Evolutionary conservation across 2,113 vertebrate species (phyloP), one percentile per base, ranked within the genome.

Genomic region (Ictalurus furcatus): DNA sequence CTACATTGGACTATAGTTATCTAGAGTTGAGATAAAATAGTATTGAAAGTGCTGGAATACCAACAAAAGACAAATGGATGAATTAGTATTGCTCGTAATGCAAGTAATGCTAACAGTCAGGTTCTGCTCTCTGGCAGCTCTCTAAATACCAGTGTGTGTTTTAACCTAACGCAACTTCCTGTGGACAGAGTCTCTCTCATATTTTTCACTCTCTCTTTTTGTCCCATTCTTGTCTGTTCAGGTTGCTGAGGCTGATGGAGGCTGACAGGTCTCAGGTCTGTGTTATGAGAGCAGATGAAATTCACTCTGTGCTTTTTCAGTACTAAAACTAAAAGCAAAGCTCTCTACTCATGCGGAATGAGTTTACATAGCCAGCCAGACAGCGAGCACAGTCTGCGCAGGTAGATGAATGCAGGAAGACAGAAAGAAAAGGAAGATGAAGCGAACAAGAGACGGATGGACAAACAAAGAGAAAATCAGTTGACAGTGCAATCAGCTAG

Each of bases 171-270:
- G 92, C 90, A 87, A 89, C 94, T 95, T 95, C 94, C 94, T 95
- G 94, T 96, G 93, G 92, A 94, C 92, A 92, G 92, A 89, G 90
- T 93, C 90, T 90, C 93, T 89, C 93, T 89, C 9, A 44, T 67
- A 14, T 28, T n/a, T 44, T 58, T n/a, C 30, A 19, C 65, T 40
- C 71, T 81, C 54, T 73, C 91, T 90, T 92, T 91, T 90, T 92
- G 91, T 92, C 94, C 92, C 52, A 17, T 74, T 52, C 69, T 78
- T 58, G n/a, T 58, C 94, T 94, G 94, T 95, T 95, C 94, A 95
- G 95, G 95, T 95, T 92, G 93, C 92, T 89, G 94, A 95, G 94
- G 92, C 92, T 92, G 94, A 95, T 96, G 95, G 94, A 94, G 93
- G 93, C 92, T 92, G 79, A 93, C 84, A 90, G 94, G 94, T 94